phyloP scores from a whole-genome alignment of 2,888 invertebrate genomes.

The Hemithea aestivaria region DNA sequence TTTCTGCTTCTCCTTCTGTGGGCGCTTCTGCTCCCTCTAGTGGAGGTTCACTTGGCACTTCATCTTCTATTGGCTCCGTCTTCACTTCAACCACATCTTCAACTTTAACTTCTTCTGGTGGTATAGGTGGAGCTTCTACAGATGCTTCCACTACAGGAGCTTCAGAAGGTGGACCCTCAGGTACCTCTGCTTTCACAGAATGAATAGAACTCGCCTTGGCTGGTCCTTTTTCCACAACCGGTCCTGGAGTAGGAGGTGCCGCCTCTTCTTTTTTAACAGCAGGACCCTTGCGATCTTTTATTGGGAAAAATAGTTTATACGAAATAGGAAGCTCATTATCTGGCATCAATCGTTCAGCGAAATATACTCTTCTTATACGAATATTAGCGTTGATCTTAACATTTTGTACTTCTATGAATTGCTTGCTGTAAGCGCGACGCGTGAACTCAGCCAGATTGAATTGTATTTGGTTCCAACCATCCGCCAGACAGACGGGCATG shows the following conservation, averaged over 20 bases:
- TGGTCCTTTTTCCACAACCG: constrained; percentile 9
- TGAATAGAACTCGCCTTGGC: constrained; percentile 7
- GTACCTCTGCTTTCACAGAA: constrained; percentile 12
- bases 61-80: too few relatives aligned
- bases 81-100: too few relatives aligned
- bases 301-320: constrained; percentile 90
- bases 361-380: constrained; percentile 94
- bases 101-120: too few relatives aligned
- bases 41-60: too few relatives aligned
- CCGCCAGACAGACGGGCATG: constrained; percentile 96
- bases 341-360: constrained; percentile 90
- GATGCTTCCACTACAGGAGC: too few relatives aligned
- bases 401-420: constrained; percentile 92
- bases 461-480: constrained; percentile 94
- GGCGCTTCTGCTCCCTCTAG: too few relatives aligned
- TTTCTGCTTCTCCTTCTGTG: too few relatives aligned
- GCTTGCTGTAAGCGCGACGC: constrained; percentile 95
- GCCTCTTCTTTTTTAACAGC: too few relatives aligned
- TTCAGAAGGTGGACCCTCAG: constrained; percentile 7
- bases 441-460: constrained; percentile 98
- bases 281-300: constrained; percentile 16
- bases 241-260: constrained; percentile 3
- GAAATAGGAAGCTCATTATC: constrained; percentile 95
- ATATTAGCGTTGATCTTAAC: constrained; percentile 98
- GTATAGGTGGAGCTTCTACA: too few relatives aligned